A percentile compares a stretch with the other conserved stretches of the same genome.
These are phyloP conservation scores for Cydia fagiglandana DNA, from an alignment of 1,140 invertebrate species.

Conservation along the genomic window DNA sequence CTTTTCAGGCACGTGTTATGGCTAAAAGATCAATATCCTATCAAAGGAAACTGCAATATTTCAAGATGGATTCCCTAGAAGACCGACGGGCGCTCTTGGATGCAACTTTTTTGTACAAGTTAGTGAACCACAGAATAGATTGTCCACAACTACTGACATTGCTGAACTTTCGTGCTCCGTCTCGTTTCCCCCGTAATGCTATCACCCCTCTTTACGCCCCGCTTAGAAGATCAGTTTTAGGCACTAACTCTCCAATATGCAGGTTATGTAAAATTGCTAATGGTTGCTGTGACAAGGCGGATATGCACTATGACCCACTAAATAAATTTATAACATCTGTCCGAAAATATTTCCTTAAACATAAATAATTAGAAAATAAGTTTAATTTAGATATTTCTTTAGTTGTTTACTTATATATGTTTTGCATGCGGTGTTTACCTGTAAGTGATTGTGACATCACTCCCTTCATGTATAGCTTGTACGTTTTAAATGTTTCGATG, in stretches of 20 bases:
- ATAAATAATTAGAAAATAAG: no score
- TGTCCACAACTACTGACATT: neutral
- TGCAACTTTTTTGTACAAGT: neutral
- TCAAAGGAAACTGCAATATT: neutral
- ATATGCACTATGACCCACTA: constrained; percentile 5
- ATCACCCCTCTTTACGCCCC: neutral
- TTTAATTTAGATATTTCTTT: no score
- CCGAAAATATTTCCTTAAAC: neutral
- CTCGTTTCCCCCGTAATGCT: neutral
- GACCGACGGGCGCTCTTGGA: neutral
- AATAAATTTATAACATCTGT: neutral
- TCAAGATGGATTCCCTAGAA: constrained; percentile 10
- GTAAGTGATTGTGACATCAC: no score
- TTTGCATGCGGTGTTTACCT: no score
- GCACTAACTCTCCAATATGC: neutral
- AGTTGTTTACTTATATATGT: no score
- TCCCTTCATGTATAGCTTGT: no score
- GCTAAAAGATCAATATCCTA: neutral
- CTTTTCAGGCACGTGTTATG: neutral
- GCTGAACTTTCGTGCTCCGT: neutral
- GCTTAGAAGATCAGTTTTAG: neutral
- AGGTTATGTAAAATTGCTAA: neutral
- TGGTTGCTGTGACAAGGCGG: neutral
- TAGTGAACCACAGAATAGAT: neutral
- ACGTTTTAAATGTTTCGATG: no score